Percentiles rank a stretch among this genome's conserved stretches.
These are phyloP conservation scores for Stegostoma tigrinum DNA, from an alignment of 2,113 vertebrate genomes.

Conservation along the genomic window DNA sequence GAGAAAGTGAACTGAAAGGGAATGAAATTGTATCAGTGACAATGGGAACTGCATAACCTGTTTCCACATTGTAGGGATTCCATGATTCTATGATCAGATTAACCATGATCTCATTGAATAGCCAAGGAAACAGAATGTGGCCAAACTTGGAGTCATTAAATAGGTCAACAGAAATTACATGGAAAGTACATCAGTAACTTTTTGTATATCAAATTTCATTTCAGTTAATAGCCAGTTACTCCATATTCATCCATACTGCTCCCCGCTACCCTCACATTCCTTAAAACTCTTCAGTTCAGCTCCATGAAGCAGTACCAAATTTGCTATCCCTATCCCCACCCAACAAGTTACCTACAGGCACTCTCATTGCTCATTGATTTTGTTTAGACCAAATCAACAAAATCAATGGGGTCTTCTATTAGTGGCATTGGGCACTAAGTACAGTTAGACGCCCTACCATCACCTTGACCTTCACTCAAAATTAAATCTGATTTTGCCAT, in stretches of 20 bases:
- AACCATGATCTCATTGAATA: no score
- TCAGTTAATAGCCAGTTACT: no score
- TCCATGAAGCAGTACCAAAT: background rate
- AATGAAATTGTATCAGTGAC: no score
- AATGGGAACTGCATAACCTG: no score
- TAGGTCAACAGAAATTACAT: no score
- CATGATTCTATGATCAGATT: no score
- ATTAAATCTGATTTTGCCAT: background rate
- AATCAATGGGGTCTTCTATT: background rate
- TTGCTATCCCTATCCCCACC: background rate
- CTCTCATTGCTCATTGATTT: background rate
- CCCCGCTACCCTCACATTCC: background rate
- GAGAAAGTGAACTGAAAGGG: no score
- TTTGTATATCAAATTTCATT: no score
- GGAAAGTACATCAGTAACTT: no score
- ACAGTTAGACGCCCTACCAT: background rate
- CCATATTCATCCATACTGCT: background rate
- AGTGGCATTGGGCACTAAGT: background rate
- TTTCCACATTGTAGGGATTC: no score
- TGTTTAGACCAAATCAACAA: background rate
- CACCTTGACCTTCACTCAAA: background rate
- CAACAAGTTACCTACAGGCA: background rate
- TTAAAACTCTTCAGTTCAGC: background rate
- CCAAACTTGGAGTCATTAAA: no score
- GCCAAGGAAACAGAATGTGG: no score